Percentiles rank a stretch among this genome's conserved stretches.
Conservation (phyloP, 2,113 vertebrate genomes). For the Channa argus region DNA sequence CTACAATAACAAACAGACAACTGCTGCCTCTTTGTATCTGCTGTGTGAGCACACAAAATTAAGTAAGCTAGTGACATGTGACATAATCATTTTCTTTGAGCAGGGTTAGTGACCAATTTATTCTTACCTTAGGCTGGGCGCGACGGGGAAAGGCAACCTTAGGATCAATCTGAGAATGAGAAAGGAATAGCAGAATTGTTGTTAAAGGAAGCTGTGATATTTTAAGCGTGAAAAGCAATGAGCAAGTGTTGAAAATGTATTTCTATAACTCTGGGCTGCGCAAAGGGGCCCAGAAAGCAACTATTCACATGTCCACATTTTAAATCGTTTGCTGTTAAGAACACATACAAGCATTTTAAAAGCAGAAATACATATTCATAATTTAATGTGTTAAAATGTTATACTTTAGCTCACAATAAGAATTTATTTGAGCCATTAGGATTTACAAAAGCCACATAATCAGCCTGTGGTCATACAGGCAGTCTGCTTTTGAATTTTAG, state of each 20-base stretch:
- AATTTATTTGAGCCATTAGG: conserved; percentile 35
- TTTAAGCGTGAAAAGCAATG: conserved; percentile 31
- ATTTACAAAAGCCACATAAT: conserved; percentile 38
- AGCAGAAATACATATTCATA: conserved; percentile 21
- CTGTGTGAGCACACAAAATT: conserved; percentile 58
- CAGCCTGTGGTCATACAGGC: conserved; percentile 15
- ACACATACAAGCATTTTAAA: conserved; percentile 18
- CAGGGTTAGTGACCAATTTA: conserved; percentile 64
- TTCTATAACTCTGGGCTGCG: conserved; percentile 28
- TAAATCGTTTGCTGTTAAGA: conserved; percentile 1
- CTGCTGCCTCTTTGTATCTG: conserved; percentile 50
- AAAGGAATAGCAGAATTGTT: conserved; percentile 65
- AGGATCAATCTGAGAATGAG: conserved; percentile 92
- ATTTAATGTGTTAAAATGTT: conserved; percentile 21
- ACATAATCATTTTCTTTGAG: conserved; percentile 70
- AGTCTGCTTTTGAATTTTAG: conserved; percentile 30
- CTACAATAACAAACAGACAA: conserved; percentile 47
- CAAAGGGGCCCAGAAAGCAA: conserved; percentile 8
- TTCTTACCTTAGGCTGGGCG: conserved; percentile 98
- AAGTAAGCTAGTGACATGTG: conserved; percentile 65
- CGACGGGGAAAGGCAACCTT: conserved; percentile 99
- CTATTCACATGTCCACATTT: conserved; percentile 19
- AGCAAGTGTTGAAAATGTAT: conserved; percentile 20
- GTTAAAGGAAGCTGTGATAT: conserved; percentile 41
- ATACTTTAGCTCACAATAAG: conserved; percentile 12